Conservation (phyloP, 2,113 vertebrate species). For the Alces alces region DNA sequence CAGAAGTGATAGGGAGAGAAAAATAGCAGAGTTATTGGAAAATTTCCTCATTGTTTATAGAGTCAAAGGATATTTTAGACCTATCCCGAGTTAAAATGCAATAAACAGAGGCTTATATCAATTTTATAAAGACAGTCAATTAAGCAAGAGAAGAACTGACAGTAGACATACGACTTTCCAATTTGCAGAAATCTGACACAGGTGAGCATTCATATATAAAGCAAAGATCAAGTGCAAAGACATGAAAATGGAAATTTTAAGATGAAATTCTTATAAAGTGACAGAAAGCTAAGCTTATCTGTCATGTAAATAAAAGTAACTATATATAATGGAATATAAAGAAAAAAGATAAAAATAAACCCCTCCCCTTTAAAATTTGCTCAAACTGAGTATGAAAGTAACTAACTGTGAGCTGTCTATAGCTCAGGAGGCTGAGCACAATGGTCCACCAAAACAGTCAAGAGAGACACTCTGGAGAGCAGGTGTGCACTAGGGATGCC, state of each 20-base stretch:
- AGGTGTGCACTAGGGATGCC: not conserved
- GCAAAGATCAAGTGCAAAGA: not conserved
- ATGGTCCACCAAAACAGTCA: accelerated
- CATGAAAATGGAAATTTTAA: not conserved
- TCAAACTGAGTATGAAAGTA: not conserved
- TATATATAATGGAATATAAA: not conserved
- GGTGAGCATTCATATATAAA: not conserved
- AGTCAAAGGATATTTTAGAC: not conserved
- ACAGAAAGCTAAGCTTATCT: not conserved
- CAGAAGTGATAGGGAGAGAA: not conserved
- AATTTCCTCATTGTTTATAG: not conserved
- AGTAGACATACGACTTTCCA: accelerated
- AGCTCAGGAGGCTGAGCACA: not conserved
- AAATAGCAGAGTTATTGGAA: too few species aligned
- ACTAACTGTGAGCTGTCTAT: not conserved
- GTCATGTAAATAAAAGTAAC: not conserved
- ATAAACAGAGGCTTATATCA: not conserved
- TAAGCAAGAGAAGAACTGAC: not conserved
- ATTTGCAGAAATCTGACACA: not conserved
- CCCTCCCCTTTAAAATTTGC: not conserved
- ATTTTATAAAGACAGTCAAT: not conserved
- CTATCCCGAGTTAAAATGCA: not conserved
- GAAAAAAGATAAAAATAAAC: not conserved
- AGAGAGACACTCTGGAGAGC: not conserved
- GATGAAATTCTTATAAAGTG: not conserved